A percentile compares a stretch with the other conserved stretches of the same genome.
These are phyloP conservation scores for Pollachius pollachius DNA, from an alignment of 2,113 vertebrate genomes.

Conservation along the genomic window DNA sequence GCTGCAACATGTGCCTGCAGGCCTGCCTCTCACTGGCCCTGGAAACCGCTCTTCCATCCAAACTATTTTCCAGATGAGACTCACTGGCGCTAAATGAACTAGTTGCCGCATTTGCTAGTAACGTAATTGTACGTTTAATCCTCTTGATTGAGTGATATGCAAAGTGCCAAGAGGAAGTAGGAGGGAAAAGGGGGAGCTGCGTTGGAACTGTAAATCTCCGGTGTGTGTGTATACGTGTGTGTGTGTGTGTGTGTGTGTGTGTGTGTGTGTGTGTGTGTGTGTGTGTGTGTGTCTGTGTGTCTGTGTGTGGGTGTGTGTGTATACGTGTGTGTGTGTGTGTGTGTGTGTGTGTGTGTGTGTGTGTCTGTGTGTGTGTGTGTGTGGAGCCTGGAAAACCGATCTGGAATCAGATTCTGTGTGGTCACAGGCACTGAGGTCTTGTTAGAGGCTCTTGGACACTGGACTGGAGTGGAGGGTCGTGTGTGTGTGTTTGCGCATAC, in stretches of 20 bases:
- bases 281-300: neutral
- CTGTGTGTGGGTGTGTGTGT: slow-evolving; percentile 6
- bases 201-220: slow-evolving; percentile 17
- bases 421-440: slow-evolving; percentile 56
- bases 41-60: too few species aligned
- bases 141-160: too few species aligned
- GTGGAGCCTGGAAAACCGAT: slow-evolving; percentile 70
- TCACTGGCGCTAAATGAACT: too few species aligned
- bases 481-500: neutral
- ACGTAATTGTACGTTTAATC: too few species aligned
- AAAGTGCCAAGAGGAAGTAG: neutral
- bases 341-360: slow-evolving; percentile 13
- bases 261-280: neutral
- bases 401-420: slow-evolving; percentile 63
- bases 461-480: neutral
- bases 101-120: too few species aligned
- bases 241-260: neutral
- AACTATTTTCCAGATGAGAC: too few species aligned
- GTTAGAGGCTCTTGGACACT: slow-evolving; percentile 52
- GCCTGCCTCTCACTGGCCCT: too few species aligned
- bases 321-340: slow-evolving; percentile 4
- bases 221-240: slow-evolving; percentile 9
- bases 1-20: too few species aligned
- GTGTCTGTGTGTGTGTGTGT: slow-evolving; percentile 33
- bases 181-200: too few species aligned